Base-by-base conservation (phyloP, 2,888 invertebrate species). In the Sesia bembeciformis region DNA sequence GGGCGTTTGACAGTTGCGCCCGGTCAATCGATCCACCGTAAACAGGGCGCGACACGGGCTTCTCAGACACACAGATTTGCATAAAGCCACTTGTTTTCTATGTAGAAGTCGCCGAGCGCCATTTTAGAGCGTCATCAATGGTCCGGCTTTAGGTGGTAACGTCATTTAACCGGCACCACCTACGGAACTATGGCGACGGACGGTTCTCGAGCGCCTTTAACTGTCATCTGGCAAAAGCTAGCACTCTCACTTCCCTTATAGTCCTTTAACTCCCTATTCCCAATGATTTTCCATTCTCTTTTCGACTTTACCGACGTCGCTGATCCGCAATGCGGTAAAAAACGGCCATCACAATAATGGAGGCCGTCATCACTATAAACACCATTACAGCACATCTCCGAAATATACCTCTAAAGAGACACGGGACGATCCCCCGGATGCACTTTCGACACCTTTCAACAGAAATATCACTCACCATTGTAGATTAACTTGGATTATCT, bases 401-500 rank as follows among this genome's bases (percentile, higher is more conserved):
- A 90, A 90, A 90, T 90, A 90, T 79, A 74, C 68, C 74, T 74
- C 53, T 70, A 60, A 68, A 70, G 64, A 58, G 68, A 67, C 67
- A 64, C 72, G 62, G 66, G 60, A 70, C 51, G 68, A 74, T 78
- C 70, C 70, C 76, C 74, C 56, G 72, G 79, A 79, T 76, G 73
- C 84, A 85, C 84, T 84, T 71, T 67, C 64, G 67, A 67, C 77
- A 81, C 81, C 72, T 72, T 81, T 77, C 72, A 74, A 68, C 72
- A 76, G 70, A 85, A 89, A 84, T 78, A 84, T 76, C 90, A 90
- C 90, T 90, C 90, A 90, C 90, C 90, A 90, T 90, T 75, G 87
- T 88, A 84, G 90, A 90, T 90, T 90, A 90, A 89, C 84, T 88
- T 87, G 90, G 90, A 90, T 90, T 89, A 88, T 84, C 89, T 83